Percentiles rank a stretch among this genome's conserved stretches.
Evolutionary conservation across 2,888 invertebrate species (phyloP).

Genomic region (Andrena marginata): DNA sequence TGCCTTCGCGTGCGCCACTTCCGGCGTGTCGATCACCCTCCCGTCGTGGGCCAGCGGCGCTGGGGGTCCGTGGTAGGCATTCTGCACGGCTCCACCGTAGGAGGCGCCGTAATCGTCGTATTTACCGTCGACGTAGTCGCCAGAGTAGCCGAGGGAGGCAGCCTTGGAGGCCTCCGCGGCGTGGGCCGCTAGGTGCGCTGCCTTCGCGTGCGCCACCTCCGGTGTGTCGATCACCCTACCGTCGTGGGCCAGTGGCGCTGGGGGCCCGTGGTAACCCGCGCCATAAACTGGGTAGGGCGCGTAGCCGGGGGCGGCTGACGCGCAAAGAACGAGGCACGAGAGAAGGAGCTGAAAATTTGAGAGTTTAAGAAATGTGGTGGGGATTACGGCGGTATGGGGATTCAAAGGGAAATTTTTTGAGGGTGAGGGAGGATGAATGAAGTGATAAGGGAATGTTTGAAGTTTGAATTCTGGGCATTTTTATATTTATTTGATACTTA

Average conservation of each 20-base stretch:
- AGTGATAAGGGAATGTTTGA: background rate
- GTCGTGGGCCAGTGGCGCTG: slow-evolving; percentile 77
- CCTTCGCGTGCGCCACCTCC: slow-evolving; percentile 82
- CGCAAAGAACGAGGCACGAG: slow-evolving; percentile 46
- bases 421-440: background rate
- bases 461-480: background rate
- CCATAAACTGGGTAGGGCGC: slow-evolving; percentile 51
- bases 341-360: slow-evolving; percentile 35
- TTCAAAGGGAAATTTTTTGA: background rate
- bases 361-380: background rate
- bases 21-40: slow-evolving; percentile 80
- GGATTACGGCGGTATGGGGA: background rate
- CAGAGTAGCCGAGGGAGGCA: slow-evolving; percentile 23
- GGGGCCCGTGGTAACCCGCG: slow-evolving; percentile 74
- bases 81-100: slow-evolving; percentile 32
- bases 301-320: slow-evolving; percentile 55
- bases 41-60: slow-evolving; percentile 79
- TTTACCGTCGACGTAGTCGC: slow-evolving; percentile 33
- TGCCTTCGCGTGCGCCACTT: slow-evolving; percentile 81
- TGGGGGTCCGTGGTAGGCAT: slow-evolving; percentile 73
- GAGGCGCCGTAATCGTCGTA: slow-evolving; percentile 17
- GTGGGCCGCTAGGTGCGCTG: slow-evolving; percentile 77
- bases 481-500: background rate
- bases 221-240: slow-evolving; percentile 80
- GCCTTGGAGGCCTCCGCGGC: slow-evolving; percentile 75